Percentiles rank a stretch among this genome's conserved stretches.
Evolutionary conservation across 2,113 vertebrate species (phyloP).

Genomic region (Pangasianodon gigas): DNA sequence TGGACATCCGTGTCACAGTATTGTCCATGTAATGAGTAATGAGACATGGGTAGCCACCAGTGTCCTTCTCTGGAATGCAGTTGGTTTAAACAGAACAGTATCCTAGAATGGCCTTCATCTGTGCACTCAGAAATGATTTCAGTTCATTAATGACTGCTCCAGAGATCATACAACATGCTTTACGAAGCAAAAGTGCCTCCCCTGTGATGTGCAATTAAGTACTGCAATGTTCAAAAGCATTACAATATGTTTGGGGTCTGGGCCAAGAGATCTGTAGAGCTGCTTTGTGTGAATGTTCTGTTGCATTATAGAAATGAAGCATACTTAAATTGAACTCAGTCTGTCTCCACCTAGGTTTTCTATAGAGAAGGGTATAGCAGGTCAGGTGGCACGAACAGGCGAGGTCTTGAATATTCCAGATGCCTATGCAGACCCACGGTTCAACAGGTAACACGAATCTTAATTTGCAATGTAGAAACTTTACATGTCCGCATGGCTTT

Average conservation of each 20-base stretch:
- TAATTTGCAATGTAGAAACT: not conserved
- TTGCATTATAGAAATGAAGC: not conserved
- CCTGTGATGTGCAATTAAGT: not conserved
- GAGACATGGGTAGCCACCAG: conserved; percentile 7
- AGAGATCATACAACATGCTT: not conserved
- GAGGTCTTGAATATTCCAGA: conserved; percentile 98
- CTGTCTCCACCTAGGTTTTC: conserved; percentile 84
- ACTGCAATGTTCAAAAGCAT: not conserved
- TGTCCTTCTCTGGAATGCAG: not conserved
- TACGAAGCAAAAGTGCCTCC: not conserved
- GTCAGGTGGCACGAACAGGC: conserved; percentile 94
- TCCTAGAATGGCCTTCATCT: not conserved
- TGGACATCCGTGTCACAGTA: conserved; percentile 15
- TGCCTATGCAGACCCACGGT: conserved; percentile 97
- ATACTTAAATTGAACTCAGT: not conserved
- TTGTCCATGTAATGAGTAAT: conserved; percentile 21
- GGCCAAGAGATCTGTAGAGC: not conserved
- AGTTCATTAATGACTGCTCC: not conserved
- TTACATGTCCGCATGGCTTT: not conserved
- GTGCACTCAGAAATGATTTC: not conserved
- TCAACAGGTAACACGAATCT: conserved; percentile 84
- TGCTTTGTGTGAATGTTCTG: not conserved
- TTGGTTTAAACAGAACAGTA: conserved; percentile 4
- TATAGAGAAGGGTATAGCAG: conserved; percentile 98
- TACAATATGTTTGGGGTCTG: not conserved